Evolutionary conservation across 1,140 invertebrate genomes (phyloP), one percentile per base, ranked within the genome.

Genomic region (Luehdorfia chinensis): DNA sequence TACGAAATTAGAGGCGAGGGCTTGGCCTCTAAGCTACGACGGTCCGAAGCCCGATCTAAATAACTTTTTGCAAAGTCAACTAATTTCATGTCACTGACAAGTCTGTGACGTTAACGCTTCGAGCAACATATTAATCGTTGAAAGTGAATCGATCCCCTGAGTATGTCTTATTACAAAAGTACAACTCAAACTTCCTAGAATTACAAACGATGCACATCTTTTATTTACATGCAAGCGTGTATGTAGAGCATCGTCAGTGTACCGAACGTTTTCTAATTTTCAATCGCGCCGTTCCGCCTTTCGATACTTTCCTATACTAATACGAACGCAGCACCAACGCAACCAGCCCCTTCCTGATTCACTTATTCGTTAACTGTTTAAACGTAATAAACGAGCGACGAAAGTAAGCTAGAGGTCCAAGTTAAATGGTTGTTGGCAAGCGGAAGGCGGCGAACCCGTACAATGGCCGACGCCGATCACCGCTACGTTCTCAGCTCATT

Each of bases 281-380:
- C 73, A 79, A 79, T 76, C 72, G 66, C 53, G 60, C 44, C 66
- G 66, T 80, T 84, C 75, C 74, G 72, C 71, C 72, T 81, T 81
- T 84, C 75, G 61, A 84, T 84, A 78, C 66, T 76, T 81, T 76
- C 69, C 60, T 78, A 75, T 66, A 68, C 59, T 69, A 75, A 71
- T 68, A 70, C 50, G 57, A 55, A 44, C 48, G 54, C 37, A 34
- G 44, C 37, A 59, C 79, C 73, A 75, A 36, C 44, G 9, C 61
- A 64, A 41, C 12, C 15, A 36, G 75, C 43, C 21, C 78, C 48
- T 18, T 57, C 53, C 46, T 57, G 31, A 54, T 66, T 62, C 64
- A 55, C 53, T 64, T 50, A 48, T 36, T 45, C 28, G 33, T 43
- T 41, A 14, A 44, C 18, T 50, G 32, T 44, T 51, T 45, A 49